Conservation (phyloP, 2,113 vertebrate species). For the human region GRCh38 chr11:92690001-92690500, state of each 20-base stretch:
- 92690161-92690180: neutral
- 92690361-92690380: neutral
- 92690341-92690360: constrained; percentile 5
- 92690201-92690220: neutral
- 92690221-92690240: neutral
- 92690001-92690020: neutral
- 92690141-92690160: neutral
- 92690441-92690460: neutral
- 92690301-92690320: neutral
- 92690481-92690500: neutral
- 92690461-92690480: neutral
- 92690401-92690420: constrained; percentile 48
- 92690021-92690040: neutral
- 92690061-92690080: neutral
- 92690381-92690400: neutral
- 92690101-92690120: neutral
- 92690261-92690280: neutral
- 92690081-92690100: neutral
- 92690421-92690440: neutral
- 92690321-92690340: constrained; percentile 20
- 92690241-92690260: neutral
- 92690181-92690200: neutral
- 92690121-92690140: neutral
- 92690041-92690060: neutral
- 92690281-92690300: neutral